Percentiles rank a stretch among this genome's conserved stretches.
Conservation (phyloP, 2,797 vertebrate species). For the Notamacropus eugenii region DNA sequence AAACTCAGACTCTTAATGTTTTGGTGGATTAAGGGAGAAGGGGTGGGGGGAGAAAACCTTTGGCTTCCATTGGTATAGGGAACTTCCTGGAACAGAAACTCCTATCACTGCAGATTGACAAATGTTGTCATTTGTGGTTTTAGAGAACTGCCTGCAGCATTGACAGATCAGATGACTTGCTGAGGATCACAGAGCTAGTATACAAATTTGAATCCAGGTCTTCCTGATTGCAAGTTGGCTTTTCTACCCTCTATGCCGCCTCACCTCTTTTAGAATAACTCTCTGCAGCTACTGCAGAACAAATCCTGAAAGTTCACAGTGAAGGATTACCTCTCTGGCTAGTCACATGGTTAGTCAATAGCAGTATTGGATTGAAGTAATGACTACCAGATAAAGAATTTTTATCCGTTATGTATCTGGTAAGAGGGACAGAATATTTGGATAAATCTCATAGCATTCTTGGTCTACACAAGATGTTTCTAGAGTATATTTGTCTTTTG, state of each 20-base stretch:
- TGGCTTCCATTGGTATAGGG: background rate
- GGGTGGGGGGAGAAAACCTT: background rate
- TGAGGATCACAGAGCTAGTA: background rate
- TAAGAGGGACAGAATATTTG: background rate
- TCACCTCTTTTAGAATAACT: background rate
- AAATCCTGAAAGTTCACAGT: background rate
- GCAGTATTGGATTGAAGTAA: background rate
- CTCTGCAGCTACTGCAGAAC: background rate
- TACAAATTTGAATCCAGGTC: background rate
- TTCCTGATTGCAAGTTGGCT: background rate
- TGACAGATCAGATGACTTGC: background rate
- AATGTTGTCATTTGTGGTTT: background rate
- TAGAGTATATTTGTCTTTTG: background rate
- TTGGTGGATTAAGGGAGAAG: background rate
- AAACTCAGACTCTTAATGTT: background rate
- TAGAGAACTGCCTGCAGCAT: background rate
- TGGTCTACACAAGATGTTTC: background rate
- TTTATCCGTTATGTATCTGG: background rate
- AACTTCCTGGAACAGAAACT: background rate
- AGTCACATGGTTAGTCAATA: background rate
- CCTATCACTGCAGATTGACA: background rate
- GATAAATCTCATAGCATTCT: background rate
- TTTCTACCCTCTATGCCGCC: background rate
- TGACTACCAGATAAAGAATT: background rate
- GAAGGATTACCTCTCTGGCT: background rate